Evolutionary conservation across 2,113 vertebrate species (phyloP), one percentile per base, ranked within the genome.

Genomic region (Prinia subflava): DNA sequence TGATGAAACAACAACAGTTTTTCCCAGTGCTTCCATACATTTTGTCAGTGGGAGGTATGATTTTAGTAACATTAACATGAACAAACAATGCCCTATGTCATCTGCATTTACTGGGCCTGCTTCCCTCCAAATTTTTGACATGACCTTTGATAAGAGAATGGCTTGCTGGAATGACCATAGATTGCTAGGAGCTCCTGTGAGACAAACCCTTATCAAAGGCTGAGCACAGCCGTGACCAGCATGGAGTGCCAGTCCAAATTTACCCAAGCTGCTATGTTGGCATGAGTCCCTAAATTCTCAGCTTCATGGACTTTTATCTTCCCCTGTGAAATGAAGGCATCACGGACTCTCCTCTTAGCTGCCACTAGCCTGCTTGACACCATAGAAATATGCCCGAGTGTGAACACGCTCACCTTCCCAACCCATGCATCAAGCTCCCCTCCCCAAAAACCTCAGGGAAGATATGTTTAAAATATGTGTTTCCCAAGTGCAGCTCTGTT

Each of bases 251-350:
- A 95, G 56, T 86, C 84, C 88, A 97, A 89, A 96, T 97, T 96
- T 97, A 97, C 95, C 57, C 94, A 95, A 90, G 74, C 92, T 96
- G 96, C 89, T 97, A 96, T 95, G 92, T 95, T 97, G 96, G 95
- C 96, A 93, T 4, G 28, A 7, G 1, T 92, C 91, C 92, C 89
- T 82, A 85, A 95, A 92, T 95, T 84, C 93, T 90, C 89, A 85
- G 76, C 82, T 92, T 92, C 47, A 10, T 55, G 23, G 76, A 77
- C 92, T 94, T 96, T 95, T 95, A 97, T 95, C 95, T 96, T 93
- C 31, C 77, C 65, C 74, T 89, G 81, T 24, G 31, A 83, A 94
- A 81, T 0, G 31, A 96, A 62, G 70, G 35, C 89, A 97, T 82
- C 83, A 53, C 0, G 1, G 87, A 76, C 90, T 81, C 55, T 69